phyloP scores from a whole-genome alignment of 2,113 vertebrate genomes.

The Ictidomys tridecemlineatus region DNA sequence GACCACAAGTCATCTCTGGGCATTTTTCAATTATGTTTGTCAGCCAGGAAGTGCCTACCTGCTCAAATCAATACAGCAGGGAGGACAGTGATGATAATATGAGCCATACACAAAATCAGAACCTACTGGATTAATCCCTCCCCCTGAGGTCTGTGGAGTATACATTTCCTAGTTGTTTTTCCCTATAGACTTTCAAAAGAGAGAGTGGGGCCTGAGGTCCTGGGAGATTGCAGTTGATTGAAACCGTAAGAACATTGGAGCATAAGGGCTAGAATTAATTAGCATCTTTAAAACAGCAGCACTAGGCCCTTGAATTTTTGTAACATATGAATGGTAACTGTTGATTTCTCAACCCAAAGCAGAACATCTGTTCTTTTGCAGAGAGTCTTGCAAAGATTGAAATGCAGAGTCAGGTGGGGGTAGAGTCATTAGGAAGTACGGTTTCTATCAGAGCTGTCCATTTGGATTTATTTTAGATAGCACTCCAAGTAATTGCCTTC shows the following conservation, averaged over 20 bases:
- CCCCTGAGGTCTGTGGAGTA: background rate
- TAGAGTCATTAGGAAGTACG: constrained; percentile 48
- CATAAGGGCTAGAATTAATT: constrained; percentile 82
- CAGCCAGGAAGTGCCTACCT: background rate
- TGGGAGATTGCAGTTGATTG: constrained; percentile 66
- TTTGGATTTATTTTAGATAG: constrained; percentile 79
- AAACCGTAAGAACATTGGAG: constrained; percentile 64
- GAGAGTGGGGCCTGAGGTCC: background rate
- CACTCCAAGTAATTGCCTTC: constrained; percentile 76
- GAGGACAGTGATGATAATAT: background rate
- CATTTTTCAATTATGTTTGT: constrained; percentile 37
- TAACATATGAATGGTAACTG: constrained; percentile 83
- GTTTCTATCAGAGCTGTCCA: constrained; percentile 55
- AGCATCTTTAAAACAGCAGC: constrained; percentile 82
- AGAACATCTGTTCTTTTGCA: constrained; percentile 83
- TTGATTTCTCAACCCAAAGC: constrained; percentile 84
- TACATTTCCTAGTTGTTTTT: constrained; percentile 14
- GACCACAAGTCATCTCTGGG: constrained; percentile 52
- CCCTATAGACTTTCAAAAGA: constrained; percentile 35
- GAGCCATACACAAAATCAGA: background rate
- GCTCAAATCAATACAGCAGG: background rate
- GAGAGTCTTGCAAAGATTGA: constrained; percentile 67
- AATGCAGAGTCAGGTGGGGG: constrained; percentile 73
- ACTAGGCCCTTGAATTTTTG: constrained; percentile 72
- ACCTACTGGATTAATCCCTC: background rate